A percentile compares a stretch with the other conserved stretches of the same genome.
Conservation (phyloP, 2,888 invertebrate genomes). For the Phaonia tiefii region DNA sequence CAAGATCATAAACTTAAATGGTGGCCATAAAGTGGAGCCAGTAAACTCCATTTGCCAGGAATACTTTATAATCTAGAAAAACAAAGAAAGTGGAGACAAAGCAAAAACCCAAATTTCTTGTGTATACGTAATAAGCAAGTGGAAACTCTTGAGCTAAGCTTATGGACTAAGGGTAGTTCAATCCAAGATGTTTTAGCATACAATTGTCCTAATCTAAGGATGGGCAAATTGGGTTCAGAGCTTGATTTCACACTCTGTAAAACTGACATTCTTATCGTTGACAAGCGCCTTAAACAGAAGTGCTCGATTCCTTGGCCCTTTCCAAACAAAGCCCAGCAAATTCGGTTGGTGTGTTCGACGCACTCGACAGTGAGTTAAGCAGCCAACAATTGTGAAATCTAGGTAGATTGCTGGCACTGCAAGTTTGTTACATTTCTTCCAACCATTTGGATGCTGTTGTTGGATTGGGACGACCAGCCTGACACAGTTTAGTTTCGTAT, state of each 20-base stretch:
- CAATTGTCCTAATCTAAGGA: slow-evolving; percentile 1
- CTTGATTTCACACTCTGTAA: background rate
- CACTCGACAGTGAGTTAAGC: too few relatives aligned
- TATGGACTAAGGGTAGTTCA: background rate
- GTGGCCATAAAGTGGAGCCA: slow-evolving; percentile 10
- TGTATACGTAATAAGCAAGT: slow-evolving; percentile 7
- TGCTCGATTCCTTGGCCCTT: background rate
- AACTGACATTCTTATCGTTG: slow-evolving; percentile 16
- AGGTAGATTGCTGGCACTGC: background rate
- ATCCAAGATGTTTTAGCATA: slow-evolving; percentile 13
- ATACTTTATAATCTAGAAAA: slow-evolving; percentile 31
- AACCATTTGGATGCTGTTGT: background rate
- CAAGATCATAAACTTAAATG: slow-evolving; percentile 65
- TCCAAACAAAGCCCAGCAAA: too few relatives aligned
- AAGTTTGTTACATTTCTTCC: slow-evolving; percentile 7
- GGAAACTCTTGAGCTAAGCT: slow-evolving; percentile 18
- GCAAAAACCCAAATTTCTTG: background rate
- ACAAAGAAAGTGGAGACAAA: background rate
- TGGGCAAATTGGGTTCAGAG: too few relatives aligned
- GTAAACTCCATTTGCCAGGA: slow-evolving; percentile 46
- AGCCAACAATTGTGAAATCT: slow-evolving; percentile 47
- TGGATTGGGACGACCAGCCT: slow-evolving; percentile 29
- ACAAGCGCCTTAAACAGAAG: background rate
- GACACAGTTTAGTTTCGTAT: slow-evolving; percentile 62
- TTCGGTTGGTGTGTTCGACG: too few relatives aligned